These are phyloP conservation scores for Glaucidium brasilianum DNA, from an alignment of 2,113 vertebrate species.

Conservation along the genomic window DNA sequence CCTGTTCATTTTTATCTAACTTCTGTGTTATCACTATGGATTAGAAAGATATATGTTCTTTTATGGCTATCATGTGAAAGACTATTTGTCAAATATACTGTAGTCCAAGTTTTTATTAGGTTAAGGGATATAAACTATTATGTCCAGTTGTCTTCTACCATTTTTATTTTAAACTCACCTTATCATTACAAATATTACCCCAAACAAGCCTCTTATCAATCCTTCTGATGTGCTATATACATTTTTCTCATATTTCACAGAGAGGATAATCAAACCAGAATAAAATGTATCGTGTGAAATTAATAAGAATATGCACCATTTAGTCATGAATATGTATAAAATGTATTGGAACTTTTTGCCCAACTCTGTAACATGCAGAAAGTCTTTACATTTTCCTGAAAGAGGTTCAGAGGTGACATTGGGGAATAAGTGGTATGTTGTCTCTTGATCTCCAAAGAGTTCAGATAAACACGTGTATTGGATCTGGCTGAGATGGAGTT, in stretches of 20 bases:
- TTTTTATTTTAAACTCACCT: slow-evolving; percentile 7
- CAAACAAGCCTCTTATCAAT: neutral
- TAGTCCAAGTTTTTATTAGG: neutral
- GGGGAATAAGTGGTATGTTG: neutral
- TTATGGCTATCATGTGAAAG: neutral
- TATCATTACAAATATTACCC: neutral
- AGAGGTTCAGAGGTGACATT: neutral
- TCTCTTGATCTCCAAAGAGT: neutral
- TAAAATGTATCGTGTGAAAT: neutral
- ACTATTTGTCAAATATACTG: neutral
- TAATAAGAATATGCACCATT: neutral
- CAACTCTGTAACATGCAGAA: neutral
- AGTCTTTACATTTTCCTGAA: neutral
- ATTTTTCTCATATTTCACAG: neutral
- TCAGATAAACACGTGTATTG: neutral
- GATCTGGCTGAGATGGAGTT: neutral
- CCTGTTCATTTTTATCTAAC: slow-evolving; percentile 37
- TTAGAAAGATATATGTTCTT: neutral
- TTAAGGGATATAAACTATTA: neutral
- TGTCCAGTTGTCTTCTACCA: neutral
- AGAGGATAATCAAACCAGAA: neutral
- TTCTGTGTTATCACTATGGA: neutral
- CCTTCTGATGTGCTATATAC: neutral
- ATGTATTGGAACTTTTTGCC: neutral
- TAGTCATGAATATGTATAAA: neutral